phyloP scores from a whole-genome alignment of 2,888 invertebrate genomes.

The Beris morrisii region DNA sequence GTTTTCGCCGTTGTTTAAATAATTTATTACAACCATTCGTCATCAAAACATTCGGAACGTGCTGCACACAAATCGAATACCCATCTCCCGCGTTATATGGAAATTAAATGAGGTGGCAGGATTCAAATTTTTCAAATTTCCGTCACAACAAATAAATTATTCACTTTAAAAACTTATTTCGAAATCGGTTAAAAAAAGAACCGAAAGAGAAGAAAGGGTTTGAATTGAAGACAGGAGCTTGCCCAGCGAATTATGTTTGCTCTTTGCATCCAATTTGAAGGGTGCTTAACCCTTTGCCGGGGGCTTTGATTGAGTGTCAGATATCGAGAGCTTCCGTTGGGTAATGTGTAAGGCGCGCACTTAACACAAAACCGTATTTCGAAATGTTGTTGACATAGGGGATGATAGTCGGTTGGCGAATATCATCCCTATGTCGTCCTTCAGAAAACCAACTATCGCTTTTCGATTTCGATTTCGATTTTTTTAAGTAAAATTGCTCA shows the following conservation, averaged over 20 bases:
- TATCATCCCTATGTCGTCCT: conserved; percentile 28
- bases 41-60: not conserved
- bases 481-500: conserved; percentile 29
- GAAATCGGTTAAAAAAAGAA: not conserved
- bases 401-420: conserved; percentile 13
- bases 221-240: not conserved
- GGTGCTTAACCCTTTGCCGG: conserved; percentile 36
- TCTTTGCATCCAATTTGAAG: conserved; percentile 35
- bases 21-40: conserved; percentile 24
- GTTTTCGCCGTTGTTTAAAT: conserved; percentile 16
- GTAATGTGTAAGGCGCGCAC: not conserved
- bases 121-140: conserved; percentile 42
- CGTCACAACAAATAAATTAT: conserved; percentile 36
- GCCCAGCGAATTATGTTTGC: conserved; percentile 35
- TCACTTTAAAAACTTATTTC: conserved; percentile 18
- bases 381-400: conserved; percentile 36
- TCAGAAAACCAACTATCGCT: conserved; percentile 16
- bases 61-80: not conserved
- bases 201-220: not conserved
- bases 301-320: conserved; percentile 25
- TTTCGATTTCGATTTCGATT: conserved; percentile 19
- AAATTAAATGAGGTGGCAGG: conserved; percentile 44
- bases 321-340: not conserved
- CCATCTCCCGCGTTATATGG: conserved; percentile 33
- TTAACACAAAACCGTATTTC: conserved; percentile 22